These are phyloP conservation scores for Hippolais icterina DNA, from an alignment of 2,113 vertebrate genomes.

Conservation along the genomic window DNA sequence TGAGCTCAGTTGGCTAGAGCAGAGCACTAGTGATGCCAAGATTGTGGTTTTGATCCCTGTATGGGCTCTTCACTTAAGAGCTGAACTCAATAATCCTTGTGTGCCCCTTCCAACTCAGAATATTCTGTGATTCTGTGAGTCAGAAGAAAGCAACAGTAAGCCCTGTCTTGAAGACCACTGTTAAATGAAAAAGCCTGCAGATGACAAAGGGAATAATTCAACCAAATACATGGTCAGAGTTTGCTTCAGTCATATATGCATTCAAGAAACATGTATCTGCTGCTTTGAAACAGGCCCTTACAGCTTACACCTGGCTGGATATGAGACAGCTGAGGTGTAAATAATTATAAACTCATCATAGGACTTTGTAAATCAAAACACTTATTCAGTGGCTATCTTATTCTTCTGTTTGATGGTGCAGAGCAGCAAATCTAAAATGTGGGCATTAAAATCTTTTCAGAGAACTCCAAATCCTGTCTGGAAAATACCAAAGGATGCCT, in stretches of 20 bases:
- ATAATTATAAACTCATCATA: neutral
- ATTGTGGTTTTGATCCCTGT: neutral
- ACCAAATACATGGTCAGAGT: neutral
- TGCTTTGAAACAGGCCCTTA: neutral
- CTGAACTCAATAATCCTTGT: neutral
- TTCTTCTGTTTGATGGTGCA: neutral
- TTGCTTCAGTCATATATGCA: neutral
- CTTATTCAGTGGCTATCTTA: neutral
- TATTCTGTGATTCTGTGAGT: neutral
- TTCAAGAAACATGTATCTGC: neutral
- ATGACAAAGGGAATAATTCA: neutral
- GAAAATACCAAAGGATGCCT: neutral
- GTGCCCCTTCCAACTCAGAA: neutral
- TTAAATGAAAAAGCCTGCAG: neutral
- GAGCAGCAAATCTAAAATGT: neutral
- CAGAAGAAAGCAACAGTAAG: neutral
- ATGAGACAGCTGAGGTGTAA: neutral
- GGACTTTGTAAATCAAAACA: neutral
- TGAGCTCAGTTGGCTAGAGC: no score
- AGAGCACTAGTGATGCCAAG: neutral
- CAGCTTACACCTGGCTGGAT: neutral
- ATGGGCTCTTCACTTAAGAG: neutral
- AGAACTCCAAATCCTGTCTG: neutral
- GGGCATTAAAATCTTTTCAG: neutral
- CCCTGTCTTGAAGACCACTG: neutral